Percentiles rank a stretch among this genome's conserved stretches.
Conservation (phyloP, 2,113 vertebrate species). For the Pedetes capensis region DNA sequence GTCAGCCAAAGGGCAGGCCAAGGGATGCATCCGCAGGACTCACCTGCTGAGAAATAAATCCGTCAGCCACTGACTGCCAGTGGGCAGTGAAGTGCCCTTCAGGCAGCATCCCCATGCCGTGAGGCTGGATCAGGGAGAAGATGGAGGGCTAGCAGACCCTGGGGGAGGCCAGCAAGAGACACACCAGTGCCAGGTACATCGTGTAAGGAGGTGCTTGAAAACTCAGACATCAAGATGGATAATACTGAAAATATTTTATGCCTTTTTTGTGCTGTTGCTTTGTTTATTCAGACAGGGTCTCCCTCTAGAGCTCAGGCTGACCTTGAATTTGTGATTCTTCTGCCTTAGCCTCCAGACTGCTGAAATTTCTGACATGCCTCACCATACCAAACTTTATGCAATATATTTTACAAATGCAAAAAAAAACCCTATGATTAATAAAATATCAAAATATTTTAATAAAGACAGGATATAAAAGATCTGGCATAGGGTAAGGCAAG, state of each 20-base stretch:
- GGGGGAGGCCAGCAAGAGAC: background rate
- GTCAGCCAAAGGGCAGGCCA: slow-evolving; percentile 50
- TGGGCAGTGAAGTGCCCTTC: background rate
- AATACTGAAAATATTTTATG: no score
- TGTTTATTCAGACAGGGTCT: no score
- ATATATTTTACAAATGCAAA: background rate
- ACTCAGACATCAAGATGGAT: background rate
- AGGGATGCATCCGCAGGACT: background rate
- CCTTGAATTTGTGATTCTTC: no score
- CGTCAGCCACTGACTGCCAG: background rate
- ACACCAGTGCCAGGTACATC: no score
- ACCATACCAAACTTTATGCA: no score
- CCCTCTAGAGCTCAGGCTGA: no score
- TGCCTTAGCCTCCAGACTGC: no score
- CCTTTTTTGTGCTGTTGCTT: no score
- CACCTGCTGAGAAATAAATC: slow-evolving; percentile 39
- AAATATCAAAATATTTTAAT: background rate
- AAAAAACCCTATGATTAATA: background rate
- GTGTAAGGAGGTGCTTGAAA: background rate
- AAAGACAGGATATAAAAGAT: background rate
- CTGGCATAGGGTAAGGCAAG: background rate
- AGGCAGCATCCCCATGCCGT: background rate
- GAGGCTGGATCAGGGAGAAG: background rate
- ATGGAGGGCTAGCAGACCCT: rapidly evolving
- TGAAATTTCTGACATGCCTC: no score